These are phyloP conservation scores for Chalcosyrphus nemorum DNA, from an alignment of 2,888 invertebrate genomes.

Conservation along the genomic window DNA sequence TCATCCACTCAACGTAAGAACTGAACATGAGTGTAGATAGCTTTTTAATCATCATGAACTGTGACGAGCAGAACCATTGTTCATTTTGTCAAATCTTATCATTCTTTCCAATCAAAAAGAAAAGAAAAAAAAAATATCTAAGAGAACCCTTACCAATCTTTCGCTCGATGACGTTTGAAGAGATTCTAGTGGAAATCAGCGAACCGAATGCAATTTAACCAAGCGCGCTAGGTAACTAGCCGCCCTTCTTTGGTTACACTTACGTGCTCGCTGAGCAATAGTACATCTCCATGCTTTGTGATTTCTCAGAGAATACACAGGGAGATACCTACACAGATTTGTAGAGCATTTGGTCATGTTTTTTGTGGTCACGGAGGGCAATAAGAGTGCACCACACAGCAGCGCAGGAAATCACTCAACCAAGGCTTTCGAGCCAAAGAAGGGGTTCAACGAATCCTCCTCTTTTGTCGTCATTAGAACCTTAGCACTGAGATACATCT, in stretches of 20 bases:
- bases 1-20: neutral
- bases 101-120: neutral
- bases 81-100: conserved; percentile 11
- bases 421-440: conserved; percentile 1
- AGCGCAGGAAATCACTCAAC: conserved; percentile 54
- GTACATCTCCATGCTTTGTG: conserved; percentile 25
- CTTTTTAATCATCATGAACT: neutral
- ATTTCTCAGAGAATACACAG: neutral
- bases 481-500: conserved; percentile 12
- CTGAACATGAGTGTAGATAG: neutral
- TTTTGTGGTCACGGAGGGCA: conserved; percentile 60
- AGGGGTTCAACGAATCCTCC: conserved; percentile 61
- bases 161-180: conserved; percentile 3
- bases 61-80: neutral
- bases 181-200: conserved; percentile 35
- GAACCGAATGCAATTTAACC: conserved; percentile 41
- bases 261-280: conserved; percentile 46
- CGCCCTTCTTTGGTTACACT: conserved; percentile 49
- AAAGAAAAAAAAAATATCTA: neutral
- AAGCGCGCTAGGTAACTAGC: conserved; percentile 21
- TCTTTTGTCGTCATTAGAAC: conserved; percentile 20
- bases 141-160: neutral
- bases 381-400: conserved; percentile 18
- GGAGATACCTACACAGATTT: conserved; percentile 12
- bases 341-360: conserved; percentile 59